Evolutionary conservation across 2,113 vertebrate species (phyloP), one percentile per base, ranked within the genome.

Genomic region (Cyprinodon variegatus): DNA sequence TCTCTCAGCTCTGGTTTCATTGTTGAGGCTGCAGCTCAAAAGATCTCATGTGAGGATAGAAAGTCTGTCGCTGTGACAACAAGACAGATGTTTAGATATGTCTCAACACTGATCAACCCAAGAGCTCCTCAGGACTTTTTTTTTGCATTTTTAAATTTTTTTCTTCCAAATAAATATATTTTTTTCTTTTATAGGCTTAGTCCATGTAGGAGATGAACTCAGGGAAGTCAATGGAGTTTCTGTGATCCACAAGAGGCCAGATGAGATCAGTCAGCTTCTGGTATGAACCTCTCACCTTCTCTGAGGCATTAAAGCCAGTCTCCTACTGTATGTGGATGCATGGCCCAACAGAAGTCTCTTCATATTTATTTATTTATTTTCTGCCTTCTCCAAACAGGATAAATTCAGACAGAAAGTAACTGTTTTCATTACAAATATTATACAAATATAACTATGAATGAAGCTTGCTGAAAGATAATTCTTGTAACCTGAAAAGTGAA

Each of bases 221-320:
- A 94, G 97, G 83, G 97, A 99, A 87, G 97, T 99, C 81, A 99
- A 99, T 4, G 97, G 97, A 37, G 90, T 98, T 65, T 87, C 95
- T 4, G 96, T 99, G 70, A 94, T 97, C 86, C 95, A 98, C 88
- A 99, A 98, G 88, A 94, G 96, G 71, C 97, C 97, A 0, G 97
- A 99, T 17, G 97, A 99, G 91, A 98, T 99, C 94, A 99, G 97
- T 88, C 97, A 97, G 89, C 95, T 99, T 88, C 93, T 99, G 96
- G 97, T 99, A 86, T 60, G 93, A 73, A 9, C 4, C 0, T 15
- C 61, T 43, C 61, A 70, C 20, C 4, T 46, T 1, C 41, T 6
- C 37, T 17, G 61, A 14, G 11, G 6, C 4, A 45, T 45, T 45
- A 11, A 45, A 45, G 9, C 9, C 43, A 45, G 43, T 45, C 43